Evolutionary conservation across 2,797 vertebrate genomes (phyloP).

Genomic region (Myotis vivesi): DNA sequence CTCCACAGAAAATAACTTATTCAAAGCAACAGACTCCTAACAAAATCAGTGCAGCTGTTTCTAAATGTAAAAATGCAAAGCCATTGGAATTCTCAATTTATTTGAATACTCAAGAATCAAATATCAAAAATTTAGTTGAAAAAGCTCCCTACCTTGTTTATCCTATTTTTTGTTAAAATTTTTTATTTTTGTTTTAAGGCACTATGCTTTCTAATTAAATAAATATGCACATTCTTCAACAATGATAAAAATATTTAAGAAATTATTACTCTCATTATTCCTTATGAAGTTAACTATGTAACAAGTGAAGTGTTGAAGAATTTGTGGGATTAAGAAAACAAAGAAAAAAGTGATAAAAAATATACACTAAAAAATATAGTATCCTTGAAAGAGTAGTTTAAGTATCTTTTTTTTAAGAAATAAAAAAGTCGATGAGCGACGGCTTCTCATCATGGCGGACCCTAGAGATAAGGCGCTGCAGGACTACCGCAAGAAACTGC

Average conservation of each 20-base stretch:
- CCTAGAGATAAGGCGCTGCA: too few relatives aligned
- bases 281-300: background rate
- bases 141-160: background rate
- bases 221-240: background rate
- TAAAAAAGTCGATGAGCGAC: too few relatives aligned
- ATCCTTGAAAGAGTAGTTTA: background rate
- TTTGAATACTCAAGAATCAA: background rate
- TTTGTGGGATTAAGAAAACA: background rate
- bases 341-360: background rate
- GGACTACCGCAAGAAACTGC: too few relatives aligned
- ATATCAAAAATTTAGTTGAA: background rate
- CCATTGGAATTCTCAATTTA: background rate
- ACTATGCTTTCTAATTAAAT: background rate
- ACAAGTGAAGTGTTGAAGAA: background rate
- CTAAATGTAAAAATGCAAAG: background rate
- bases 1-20: background rate
- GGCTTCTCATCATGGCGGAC: too few relatives aligned
- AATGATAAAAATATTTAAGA: background rate
- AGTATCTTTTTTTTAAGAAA: background rate
- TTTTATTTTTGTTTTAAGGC: slow-evolving; percentile 5
- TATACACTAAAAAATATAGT: background rate
- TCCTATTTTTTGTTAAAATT: background rate
- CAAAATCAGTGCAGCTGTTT: background rate
- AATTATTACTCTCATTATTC: background rate
- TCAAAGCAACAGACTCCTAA: background rate